Evolutionary conservation across 2,113 vertebrate genomes (phyloP).

Genomic region (Panthera tigris): DNA sequence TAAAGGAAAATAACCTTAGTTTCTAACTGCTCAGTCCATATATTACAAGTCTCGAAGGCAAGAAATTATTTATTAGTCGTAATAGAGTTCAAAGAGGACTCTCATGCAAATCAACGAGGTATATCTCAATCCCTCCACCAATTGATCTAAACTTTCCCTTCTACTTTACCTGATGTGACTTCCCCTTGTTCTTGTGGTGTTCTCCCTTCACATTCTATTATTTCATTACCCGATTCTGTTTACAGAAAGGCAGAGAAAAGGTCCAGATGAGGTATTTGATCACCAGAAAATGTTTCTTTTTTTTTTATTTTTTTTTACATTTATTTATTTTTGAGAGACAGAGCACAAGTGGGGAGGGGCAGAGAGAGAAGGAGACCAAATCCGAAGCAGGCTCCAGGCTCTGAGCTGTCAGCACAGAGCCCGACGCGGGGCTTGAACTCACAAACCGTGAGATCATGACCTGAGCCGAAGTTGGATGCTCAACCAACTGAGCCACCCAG

Average conservation of each 20-base stretch:
- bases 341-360: too few species aligned
- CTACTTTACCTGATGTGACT: neutral
- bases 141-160: neutral
- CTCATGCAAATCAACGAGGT: neutral
- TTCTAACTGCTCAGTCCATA: neutral
- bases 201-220: neutral
- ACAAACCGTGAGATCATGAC: too few species aligned
- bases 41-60: neutral
- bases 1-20: neutral
- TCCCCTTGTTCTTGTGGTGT: neutral
- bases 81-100: neutral
- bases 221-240: slow-evolving; percentile 48
- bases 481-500: too few species aligned
- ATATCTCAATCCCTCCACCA: neutral
- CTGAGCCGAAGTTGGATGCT: too few species aligned
- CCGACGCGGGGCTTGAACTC: too few species aligned
- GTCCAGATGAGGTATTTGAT: slow-evolving; percentile 35
- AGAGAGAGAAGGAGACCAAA: too few species aligned
- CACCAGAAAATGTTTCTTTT: slow-evolving; percentile 8
- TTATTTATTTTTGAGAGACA: too few species aligned
- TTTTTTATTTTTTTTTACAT: too few species aligned
- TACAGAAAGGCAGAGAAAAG: slow-evolving; percentile 28
- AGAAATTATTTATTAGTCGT: neutral
- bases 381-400: too few species aligned
- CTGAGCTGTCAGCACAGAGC: too few species aligned